These are phyloP conservation scores for Nymphalis c-album DNA, from an alignment of 2,888 invertebrate genomes.

Conservation along the genomic window DNA sequence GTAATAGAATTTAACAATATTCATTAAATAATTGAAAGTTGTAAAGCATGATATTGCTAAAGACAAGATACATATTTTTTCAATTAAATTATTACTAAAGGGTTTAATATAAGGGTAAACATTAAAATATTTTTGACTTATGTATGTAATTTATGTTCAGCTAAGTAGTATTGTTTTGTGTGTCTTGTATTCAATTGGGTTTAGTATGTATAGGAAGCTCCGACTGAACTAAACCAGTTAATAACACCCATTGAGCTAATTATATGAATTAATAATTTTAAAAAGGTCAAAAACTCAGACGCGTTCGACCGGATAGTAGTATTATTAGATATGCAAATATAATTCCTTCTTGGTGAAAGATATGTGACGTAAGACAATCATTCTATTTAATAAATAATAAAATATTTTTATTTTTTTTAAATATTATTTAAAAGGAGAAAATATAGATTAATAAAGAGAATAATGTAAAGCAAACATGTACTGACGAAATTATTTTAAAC, in stretches of 20 bases:
- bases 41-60: no score
- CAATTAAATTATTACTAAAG: no score
- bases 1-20: no score
- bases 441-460: no score
- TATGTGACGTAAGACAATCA: not conserved
- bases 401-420: no score
- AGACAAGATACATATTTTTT: no score
- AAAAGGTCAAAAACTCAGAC: constrained; percentile 20
- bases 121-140: not conserved
- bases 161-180: not conserved
- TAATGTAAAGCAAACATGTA: no score
- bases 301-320: constrained; percentile 14
- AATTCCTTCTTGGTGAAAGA: not conserved
- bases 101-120: no score
- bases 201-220: not conserved
- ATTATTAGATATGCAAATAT: constrained; percentile 7
- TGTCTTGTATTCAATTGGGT: not conserved
- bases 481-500: no score
- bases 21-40: no score
- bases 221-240: not conserved
- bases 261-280: constrained; percentile 8
- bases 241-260: not conserved
- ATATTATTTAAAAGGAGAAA: no score
- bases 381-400: not conserved
- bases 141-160: not conserved